These are phyloP conservation scores for Drosophila robusta DNA, from an alignment of 2,888 invertebrate genomes.

Conservation along the genomic window DNA sequence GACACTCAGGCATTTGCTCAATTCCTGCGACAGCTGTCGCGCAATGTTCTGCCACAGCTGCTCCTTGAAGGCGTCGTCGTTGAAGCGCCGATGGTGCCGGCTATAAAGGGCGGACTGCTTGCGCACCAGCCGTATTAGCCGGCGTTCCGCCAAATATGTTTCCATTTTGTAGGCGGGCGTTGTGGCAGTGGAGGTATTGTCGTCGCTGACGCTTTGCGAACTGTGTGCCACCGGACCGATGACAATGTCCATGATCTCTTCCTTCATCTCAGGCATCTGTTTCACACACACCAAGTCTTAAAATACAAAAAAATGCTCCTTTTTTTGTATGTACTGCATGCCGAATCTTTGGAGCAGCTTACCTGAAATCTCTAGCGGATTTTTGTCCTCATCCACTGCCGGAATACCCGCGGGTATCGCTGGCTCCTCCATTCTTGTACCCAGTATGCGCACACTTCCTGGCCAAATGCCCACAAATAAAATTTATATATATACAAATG, in stretches of 20 bases:
- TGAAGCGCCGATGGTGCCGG: slow-evolving; percentile 57
- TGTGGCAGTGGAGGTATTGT: not conserved
- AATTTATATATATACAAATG: too few species aligned
- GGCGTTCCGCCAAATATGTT: slow-evolving; percentile 40
- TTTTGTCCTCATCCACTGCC: too few species aligned
- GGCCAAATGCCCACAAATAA: not conserved
- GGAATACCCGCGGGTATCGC: too few species aligned
- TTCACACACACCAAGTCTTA: not conserved
- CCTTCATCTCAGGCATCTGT: too few species aligned
- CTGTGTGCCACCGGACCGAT: not conserved
- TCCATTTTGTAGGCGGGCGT: slow-evolving; percentile 1
- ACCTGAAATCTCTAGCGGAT: slow-evolving; percentile 5
- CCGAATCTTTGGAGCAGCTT: not conserved
- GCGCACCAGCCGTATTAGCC: slow-evolving; percentile 68
- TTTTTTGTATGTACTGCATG: not conserved
- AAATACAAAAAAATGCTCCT: not conserved
- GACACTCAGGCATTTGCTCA: slow-evolving; percentile 55
- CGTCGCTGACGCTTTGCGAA: not conserved
- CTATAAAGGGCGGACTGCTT: slow-evolving; percentile 69
- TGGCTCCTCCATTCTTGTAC: not conserved
- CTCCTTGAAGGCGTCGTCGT: slow-evolving; percentile 57
- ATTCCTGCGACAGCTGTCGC: slow-evolving; percentile 36
- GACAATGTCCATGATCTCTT: not conserved
- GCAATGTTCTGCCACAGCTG: slow-evolving; percentile 73
- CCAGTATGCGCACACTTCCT: too few species aligned